These are phyloP conservation scores for Dendroctonus valens DNA, from an alignment of 1,140 invertebrate genomes.

Conservation along the genomic window DNA sequence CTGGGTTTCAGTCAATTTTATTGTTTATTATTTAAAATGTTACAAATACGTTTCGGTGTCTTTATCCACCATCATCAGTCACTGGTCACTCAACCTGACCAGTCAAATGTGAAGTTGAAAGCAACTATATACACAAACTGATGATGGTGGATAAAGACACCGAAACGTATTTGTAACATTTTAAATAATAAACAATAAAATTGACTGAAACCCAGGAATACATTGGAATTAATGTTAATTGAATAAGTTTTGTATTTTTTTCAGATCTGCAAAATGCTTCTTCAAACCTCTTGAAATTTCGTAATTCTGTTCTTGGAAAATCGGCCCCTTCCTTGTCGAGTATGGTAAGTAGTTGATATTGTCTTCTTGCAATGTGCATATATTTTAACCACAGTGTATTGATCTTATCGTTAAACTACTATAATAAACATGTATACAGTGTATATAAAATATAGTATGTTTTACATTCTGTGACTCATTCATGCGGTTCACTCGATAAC, in stretches of 20 bases:
- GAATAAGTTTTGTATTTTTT: conserved; percentile 32
- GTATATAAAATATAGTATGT: not conserved
- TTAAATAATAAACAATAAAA: no score
- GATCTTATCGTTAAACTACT: not conserved
- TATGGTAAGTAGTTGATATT: conserved; percentile 60
- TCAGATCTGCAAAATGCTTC: conserved; percentile 37
- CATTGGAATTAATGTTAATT: conserved; percentile 16
- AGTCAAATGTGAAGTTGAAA: no score
- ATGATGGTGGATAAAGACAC: no score
- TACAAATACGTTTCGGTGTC: no score
- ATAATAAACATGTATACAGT: no score
- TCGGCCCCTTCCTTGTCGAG: conserved; percentile 87
- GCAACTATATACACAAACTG: no score
- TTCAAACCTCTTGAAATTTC: conserved; percentile 84
- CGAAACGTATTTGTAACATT: no score
- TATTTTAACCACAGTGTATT: conserved; percentile 9
- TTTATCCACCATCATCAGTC: no score
- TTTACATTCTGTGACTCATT: conserved; percentile 2
- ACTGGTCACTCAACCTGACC: no score
- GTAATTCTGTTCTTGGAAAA: conserved; percentile 83
- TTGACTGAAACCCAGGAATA: no score
- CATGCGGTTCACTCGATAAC: not conserved
- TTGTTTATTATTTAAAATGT: no score
- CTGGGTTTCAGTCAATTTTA: no score
- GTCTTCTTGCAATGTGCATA: not conserved